A percentile compares a stretch with the other conserved stretches of the same genome.
Conservation (phyloP, 1,140 invertebrate genomes). For the Anastrepha ludens region DNA sequence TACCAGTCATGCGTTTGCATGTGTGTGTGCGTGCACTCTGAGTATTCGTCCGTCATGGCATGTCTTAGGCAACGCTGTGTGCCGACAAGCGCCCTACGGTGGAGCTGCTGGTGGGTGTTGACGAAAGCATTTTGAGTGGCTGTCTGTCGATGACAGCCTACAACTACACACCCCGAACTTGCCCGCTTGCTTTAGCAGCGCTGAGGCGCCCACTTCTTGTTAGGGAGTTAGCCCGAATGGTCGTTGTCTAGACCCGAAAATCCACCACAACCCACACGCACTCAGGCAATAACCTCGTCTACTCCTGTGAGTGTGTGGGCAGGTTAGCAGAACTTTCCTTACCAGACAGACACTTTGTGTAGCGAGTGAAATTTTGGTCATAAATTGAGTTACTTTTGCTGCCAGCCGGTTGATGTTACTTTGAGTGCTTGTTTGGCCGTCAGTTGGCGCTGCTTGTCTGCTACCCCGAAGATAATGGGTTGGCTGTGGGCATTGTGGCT, state of each 20-base stretch:
- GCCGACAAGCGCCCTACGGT: neutral
- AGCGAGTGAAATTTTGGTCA: slow-evolving; percentile 36
- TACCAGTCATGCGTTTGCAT: neutral
- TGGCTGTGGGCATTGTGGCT: neutral
- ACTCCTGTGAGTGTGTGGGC: neutral
- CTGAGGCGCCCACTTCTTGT: neutral
- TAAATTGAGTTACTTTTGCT: slow-evolving; percentile 36
- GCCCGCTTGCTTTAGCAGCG: neutral
- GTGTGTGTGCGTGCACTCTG: neutral
- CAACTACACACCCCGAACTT: neutral
- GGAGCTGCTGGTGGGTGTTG: slow-evolving; percentile 61
- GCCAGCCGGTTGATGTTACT: neutral
- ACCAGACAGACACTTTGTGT: neutral
- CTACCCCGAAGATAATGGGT: neutral
- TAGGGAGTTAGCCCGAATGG: neutral
- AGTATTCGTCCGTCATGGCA: neutral
- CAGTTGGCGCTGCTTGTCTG: neutral
- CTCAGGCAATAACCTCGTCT: neutral
- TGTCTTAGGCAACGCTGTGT: neutral
- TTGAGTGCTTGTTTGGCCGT: slow-evolving; percentile 12
- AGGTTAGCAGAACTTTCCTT: neutral
- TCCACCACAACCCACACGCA: neutral
- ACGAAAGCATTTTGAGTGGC: slow-evolving; percentile 62
- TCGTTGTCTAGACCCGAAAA: neutral
- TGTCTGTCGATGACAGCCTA: slow-evolving; percentile 42